Evolutionary conservation across 2,888 invertebrate species (phyloP).

Genomic region (Osmoderma eremita): DNA sequence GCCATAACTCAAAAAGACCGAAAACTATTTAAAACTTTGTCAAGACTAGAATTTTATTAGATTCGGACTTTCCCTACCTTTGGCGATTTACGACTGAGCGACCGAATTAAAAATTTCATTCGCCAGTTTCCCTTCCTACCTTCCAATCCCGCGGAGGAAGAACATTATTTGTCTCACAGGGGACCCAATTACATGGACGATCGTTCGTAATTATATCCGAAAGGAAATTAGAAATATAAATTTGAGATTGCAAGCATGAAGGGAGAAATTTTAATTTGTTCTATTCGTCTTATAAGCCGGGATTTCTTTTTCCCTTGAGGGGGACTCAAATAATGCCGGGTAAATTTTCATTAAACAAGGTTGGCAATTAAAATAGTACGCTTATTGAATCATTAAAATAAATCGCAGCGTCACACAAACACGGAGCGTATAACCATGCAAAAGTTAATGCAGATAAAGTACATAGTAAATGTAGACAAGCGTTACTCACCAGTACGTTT

Average conservation of each 20-base stretch:
- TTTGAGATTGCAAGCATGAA: constrained; percentile 32
- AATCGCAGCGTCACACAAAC: no score
- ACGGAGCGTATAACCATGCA: no score
- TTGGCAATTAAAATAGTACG: no score
- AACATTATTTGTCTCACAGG: constrained; percentile 26
- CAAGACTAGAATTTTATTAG: constrained; percentile 46
- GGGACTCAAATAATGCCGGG: neutral
- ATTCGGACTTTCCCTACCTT: constrained; percentile 34
- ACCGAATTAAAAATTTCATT: constrained; percentile 41
- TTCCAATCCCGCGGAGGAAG: constrained; percentile 5
- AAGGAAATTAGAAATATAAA: constrained; percentile 48
- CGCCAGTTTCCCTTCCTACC: constrained; percentile 5
- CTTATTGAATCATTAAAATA: no score
- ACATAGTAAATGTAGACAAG: neutral
- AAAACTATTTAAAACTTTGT: constrained; percentile 49
- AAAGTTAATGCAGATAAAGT: no score
- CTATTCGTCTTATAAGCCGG: constrained; percentile 10
- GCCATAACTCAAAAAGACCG: constrained; percentile 45
- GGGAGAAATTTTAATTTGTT: constrained; percentile 10
- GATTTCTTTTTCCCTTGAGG: constrained; percentile 14
- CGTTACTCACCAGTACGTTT: neutral
- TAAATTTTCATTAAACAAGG: no score
- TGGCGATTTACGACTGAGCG: constrained; percentile 40
- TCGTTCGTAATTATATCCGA: constrained; percentile 39
- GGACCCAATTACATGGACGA: constrained; percentile 32